These are phyloP conservation scores for Physella acuta DNA, from an alignment of 1,140 invertebrate species.

Conservation along the genomic window DNA sequence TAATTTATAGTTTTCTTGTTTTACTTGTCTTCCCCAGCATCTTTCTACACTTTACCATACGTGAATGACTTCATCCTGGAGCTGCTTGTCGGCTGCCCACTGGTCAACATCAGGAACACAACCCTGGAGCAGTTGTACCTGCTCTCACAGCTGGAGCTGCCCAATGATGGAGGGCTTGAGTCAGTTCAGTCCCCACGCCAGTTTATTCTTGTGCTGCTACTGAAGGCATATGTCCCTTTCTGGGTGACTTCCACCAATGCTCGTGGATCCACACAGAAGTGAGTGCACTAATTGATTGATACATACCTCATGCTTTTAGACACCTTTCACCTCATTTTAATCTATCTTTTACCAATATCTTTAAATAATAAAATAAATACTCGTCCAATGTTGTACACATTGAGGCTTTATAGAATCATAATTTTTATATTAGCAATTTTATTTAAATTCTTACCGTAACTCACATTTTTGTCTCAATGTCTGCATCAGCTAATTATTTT, in stretches of 20 bases:
- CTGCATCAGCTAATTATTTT: too few species aligned
- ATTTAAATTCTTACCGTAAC: too few species aligned
- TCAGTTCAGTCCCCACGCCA: conserved; percentile 51
- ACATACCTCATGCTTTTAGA: too few species aligned
- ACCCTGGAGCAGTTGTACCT: conserved; percentile 61
- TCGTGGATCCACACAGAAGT: conserved; percentile 62
- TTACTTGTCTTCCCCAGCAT: conserved; percentile 45
- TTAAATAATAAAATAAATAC: too few species aligned
- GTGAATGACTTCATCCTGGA: conserved; percentile 64
- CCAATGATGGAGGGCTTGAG: conserved; percentile 22
- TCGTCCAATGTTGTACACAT: too few species aligned
- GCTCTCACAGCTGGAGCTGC: conserved; percentile 52
- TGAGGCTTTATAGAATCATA: too few species aligned
- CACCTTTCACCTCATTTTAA: too few species aligned
- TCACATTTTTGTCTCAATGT: too few species aligned
- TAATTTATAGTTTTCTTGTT: background rate
- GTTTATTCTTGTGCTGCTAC: conserved; percentile 60
- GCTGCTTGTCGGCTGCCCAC: conserved; percentile 63
- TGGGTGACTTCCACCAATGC: conserved; percentile 63
- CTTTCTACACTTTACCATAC: conserved; percentile 61
- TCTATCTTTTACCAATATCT: too few species aligned
- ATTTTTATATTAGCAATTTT: too few species aligned
- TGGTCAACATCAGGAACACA: conserved; percentile 57
- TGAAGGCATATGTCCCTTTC: conserved; percentile 64
- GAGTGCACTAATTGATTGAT: conserved; percentile 7